Evolutionary conservation across 2,888 invertebrate species (phyloP), one percentile per base, ranked within the genome.

Genomic region (Agriopis aurantiaria): DNA sequence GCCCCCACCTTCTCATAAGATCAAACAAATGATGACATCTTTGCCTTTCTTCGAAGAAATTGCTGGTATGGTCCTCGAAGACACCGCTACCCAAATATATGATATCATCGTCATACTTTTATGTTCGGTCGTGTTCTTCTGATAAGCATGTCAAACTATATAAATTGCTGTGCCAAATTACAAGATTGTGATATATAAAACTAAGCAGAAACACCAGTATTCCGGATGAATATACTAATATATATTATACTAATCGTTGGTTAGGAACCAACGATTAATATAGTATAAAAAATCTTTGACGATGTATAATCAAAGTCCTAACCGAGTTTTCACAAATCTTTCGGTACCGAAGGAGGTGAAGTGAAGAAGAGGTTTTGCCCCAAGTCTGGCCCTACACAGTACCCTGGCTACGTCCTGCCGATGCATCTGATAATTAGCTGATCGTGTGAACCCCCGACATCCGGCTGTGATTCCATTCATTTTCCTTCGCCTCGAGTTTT

Each of bases 391-490:
- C 68, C 55, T 8, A 43, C n/a, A 14, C 12, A 61, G 52, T 66
- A 55, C 10, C 60, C 63, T 71, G 10, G 40, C 46, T 71, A 45
- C 64, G 64, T 17, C 69, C 72, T 73, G 71, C 68, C 75, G 69
- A 78, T 78, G 77, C 79, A 80, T 79, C 77, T 77, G 75, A 79
- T 85, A 84, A 82, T 82, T 81, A 82, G 62, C 63, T 40, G 72
- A 82, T 86, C 90, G 92, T 92, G 92, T 86, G 92, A 93, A 92
- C 86, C 84, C 69, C 79, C 84, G 73, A 89, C 85, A 89, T 93
- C 93, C 93, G 93, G 89, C 89, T 90, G 81, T 79, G 78, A 82
- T 80, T 85, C 89, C 88, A 91, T 92, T 92, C 86, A 91, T 91
- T 91, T 92, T 91, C 89, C 87, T 90, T 79, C 80, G 73, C 79